phyloP scores from a whole-genome alignment of 2,888 invertebrate species.

The Rhagium mordax region DNA sequence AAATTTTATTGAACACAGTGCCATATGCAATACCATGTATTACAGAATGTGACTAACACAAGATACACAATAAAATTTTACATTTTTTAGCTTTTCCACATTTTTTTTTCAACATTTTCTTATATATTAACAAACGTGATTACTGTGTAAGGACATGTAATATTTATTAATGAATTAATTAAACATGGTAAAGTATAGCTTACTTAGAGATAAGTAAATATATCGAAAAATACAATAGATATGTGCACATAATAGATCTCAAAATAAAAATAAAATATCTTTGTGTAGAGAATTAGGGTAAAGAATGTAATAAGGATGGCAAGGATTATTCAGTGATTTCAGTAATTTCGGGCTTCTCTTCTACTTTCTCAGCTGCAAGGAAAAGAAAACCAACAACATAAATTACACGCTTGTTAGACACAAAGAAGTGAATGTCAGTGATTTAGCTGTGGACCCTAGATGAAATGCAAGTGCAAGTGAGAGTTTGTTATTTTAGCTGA shows the following conservation, averaged over 20 bases:
- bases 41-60: constrained; percentile 41
- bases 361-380: constrained; percentile 66
- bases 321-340: constrained; percentile 65
- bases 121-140: constrained; percentile 20
- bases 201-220: constrained; percentile 29
- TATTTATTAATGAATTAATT: constrained; percentile 10
- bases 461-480: constrained; percentile 7
- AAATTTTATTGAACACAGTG: constrained; percentile 59
- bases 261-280: constrained; percentile 26
- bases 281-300: constrained; percentile 25
- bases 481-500: neutral
- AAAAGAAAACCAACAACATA: constrained; percentile 65
- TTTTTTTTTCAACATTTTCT: constrained; percentile 16
- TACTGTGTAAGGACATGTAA: constrained; percentile 24
- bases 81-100: constrained; percentile 9
- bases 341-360: constrained; percentile 65
- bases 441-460: neutral
- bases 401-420: constrained; percentile 62
- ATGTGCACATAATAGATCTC: constrained; percentile 39
- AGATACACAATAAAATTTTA: constrained; percentile 36
- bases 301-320: constrained; percentile 52
- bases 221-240: constrained; percentile 39
- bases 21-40: constrained; percentile 41
- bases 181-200: constrained; percentile 39
- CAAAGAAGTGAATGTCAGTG: constrained; percentile 32